These are phyloP conservation scores for Malachius bipustulatus DNA, from an alignment of 2,888 invertebrate genomes.

Conservation along the genomic window DNA sequence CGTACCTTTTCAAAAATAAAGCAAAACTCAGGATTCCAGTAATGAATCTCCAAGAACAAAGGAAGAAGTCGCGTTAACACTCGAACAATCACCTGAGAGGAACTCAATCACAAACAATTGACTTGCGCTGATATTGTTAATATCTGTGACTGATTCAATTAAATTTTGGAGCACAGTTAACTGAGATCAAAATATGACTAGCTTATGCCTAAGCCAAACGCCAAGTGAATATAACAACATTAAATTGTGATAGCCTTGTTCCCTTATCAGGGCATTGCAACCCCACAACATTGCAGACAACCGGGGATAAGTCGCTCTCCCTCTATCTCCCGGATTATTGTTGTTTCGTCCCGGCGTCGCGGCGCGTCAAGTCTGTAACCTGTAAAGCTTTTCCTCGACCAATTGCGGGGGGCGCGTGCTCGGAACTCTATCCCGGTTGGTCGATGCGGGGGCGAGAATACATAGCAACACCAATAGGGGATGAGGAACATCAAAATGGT, in stretches of 20 bases:
- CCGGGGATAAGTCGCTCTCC: slow-evolving; percentile 16
- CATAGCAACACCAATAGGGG: slow-evolving; percentile 38
- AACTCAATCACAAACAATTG: slow-evolving; percentile 34
- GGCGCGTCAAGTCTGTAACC: slow-evolving; percentile 27
- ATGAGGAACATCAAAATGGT: slow-evolving; percentile 33
- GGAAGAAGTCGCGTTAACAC: slow-evolving; percentile 11
- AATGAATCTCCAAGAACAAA: too few relatives aligned
- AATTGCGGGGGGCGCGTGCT: slow-evolving; percentile 30
- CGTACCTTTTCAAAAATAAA: too few relatives aligned
- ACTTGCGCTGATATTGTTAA: slow-evolving; percentile 38
- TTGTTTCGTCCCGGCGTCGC: slow-evolving; percentile 29
- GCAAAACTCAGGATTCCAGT: too few relatives aligned
- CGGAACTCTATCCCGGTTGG: slow-evolving; percentile 31
- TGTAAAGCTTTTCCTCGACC: slow-evolving; percentile 26
- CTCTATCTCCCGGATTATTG: slow-evolving; percentile 12
- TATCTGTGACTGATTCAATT: slow-evolving; percentile 41
- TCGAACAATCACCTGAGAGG: slow-evolving; percentile 21
- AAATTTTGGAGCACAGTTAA: slow-evolving; percentile 37
- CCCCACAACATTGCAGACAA: slow-evolving; percentile 12
- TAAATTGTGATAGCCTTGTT: slow-evolving; percentile 41
- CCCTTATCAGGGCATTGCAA: slow-evolving; percentile 31
- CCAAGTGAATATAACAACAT: slow-evolving; percentile 41
- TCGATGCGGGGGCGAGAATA: slow-evolving; percentile 25
- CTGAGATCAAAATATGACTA: slow-evolving; percentile 38
- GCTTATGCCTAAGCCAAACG: slow-evolving; percentile 40